Evolutionary conservation across 2,888 invertebrate genomes (phyloP), one percentile per base, ranked within the genome.

Genomic region (Diadromus collaris): DNA sequence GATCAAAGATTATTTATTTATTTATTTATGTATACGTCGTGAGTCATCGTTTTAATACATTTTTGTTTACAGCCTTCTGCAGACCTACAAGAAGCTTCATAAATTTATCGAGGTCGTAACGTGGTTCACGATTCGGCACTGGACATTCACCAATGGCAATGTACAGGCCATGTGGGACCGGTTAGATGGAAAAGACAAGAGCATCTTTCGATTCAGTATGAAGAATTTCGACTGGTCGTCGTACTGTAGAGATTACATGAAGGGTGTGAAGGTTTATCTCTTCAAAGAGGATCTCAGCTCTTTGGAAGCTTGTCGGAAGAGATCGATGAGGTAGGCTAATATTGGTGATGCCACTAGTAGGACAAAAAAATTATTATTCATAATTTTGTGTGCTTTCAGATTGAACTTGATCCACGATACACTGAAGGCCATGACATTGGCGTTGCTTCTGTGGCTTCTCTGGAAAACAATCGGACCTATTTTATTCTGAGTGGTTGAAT

Each of bases 11-110:
- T 46, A 44, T 27, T 13, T 13, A 68, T 21, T 27, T 60, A 68
- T 29, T n/a, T n/a, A n/a, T n/a, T n/a, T n/a, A n/a, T n/a, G n/a
- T n/a, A n/a, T n/a, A n/a, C 19, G 21, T 56, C 54, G n/a, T n/a
- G 32, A 16, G n/a, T 41, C 38, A 7, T 16, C 54, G 54, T 19
- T 67, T 56, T 69, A 34, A 10, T 16, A 76, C 70, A 46, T 71
- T 46, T 44, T 19, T 16, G 4, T 32, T 29, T 64, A 56, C 92
- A 97, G 95, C 91, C 93, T 97, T 93, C 91, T 96, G 82, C 95
- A 94, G 83, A 93, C 95, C 64, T 97, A 97, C 89, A 93, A 92
- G 79, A 96, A 96, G 89, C 94, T 98, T 63, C 95, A 97, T 89
- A 95, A 95, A 89, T 95, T 97, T 81, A 93, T 95, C 6, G 92